Evolutionary conservation across 1,140 invertebrate genomes (phyloP).

Genomic region (Octopus bimaculoides): DNA sequence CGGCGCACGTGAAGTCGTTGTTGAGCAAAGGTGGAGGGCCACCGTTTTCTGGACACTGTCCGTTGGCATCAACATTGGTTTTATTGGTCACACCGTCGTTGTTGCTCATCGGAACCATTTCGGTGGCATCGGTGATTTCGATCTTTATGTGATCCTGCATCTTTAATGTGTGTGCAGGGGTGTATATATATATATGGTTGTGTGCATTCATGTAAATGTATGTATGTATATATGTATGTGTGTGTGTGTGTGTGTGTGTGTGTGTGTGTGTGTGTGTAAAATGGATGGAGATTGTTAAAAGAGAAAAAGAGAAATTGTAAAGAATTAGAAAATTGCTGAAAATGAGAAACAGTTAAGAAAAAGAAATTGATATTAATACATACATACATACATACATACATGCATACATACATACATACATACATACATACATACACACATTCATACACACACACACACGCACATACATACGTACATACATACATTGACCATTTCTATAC

Average conservation of each 20-base stretch:
- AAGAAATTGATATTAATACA: neutral
- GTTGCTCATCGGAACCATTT: too few relatives aligned
- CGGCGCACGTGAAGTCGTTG: too few relatives aligned
- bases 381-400: slow-evolving; percentile 11
- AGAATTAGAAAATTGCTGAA: neutral
- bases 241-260: neutral
- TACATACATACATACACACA: slow-evolving; percentile 21
- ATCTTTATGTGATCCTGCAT: too few relatives aligned
- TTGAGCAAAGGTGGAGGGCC: too few relatives aligned
- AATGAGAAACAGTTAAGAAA: neutral
- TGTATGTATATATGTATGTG: too few relatives aligned
- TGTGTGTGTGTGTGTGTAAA: neutral
- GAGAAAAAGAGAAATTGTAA: neutral
- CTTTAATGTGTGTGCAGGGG: too few relatives aligned
- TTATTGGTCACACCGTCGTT: too few relatives aligned
- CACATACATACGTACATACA: slow-evolving; percentile 24
- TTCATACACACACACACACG: slow-evolving; percentile 24
- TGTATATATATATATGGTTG: too few relatives aligned
- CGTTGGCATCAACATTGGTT: too few relatives aligned
- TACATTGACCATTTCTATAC: neutral
- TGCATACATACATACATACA: slow-evolving; percentile 21
- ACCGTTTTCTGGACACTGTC: too few relatives aligned
- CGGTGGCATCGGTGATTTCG: too few relatives aligned
- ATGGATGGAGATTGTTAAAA: neutral
- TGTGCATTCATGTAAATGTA: too few relatives aligned